These are phyloP conservation scores for Fopius arisanus DNA, from an alignment of 1,140 invertebrate genomes.

Conservation along the genomic window DNA sequence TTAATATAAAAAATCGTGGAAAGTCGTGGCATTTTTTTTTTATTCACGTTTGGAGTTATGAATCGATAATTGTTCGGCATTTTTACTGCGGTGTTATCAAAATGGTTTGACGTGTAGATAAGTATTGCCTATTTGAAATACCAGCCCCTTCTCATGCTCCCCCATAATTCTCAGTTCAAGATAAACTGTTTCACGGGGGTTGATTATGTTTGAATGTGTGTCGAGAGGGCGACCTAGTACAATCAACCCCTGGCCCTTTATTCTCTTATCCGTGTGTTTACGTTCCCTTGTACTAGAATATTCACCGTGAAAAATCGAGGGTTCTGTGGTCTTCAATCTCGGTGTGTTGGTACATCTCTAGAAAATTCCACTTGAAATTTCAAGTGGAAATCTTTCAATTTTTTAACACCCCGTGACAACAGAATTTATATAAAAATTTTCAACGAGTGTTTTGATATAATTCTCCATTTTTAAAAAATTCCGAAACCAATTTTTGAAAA, in stretches of 20 bases:
- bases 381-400: too few species aligned
- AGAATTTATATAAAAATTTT: too few species aligned
- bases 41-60: too few species aligned
- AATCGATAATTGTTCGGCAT: neutral
- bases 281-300: conserved; percentile 11
- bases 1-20: too few species aligned
- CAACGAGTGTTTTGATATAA: too few species aligned
- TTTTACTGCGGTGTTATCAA: neutral
- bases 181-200: conserved; percentile 59
- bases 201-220: conserved; percentile 44
- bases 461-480: too few species aligned
- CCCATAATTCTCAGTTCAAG: conserved; percentile 36
- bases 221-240: neutral
- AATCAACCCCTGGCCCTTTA: neutral
- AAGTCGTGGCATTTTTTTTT: too few species aligned
- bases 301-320: neutral
- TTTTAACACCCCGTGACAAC: too few species aligned
- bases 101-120: conserved; percentile 47
- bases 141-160: conserved; percentile 47
- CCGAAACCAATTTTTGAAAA: too few species aligned
- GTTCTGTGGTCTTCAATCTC: neutral
- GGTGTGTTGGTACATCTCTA: neutral
- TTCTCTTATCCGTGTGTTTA: conserved; percentile 6
- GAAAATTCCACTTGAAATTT: too few species aligned
- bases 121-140: conserved; percentile 65